Evolutionary conservation across 2,888 invertebrate genomes (phyloP).

Genomic region (Andrena dorsata): DNA sequence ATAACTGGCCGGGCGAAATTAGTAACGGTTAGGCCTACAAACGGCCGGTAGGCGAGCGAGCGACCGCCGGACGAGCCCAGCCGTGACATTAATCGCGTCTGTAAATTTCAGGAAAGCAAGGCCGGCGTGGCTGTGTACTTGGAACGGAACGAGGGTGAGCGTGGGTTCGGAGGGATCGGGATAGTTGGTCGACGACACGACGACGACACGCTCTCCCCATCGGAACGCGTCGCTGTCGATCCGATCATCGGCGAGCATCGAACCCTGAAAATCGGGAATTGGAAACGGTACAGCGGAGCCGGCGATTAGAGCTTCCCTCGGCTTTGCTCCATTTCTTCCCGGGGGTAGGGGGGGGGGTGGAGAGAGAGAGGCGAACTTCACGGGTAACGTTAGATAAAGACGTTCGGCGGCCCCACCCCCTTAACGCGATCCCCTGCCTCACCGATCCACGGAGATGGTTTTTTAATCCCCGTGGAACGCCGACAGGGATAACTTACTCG

Average conservation of each 20-base stretch:
- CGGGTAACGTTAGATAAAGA: conserved; percentile 48
- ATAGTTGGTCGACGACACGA: conserved; percentile 21
- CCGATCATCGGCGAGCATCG: conserved; percentile 59
- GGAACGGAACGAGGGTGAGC: conserved; percentile 61
- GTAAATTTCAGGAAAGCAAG: conserved; percentile 76
- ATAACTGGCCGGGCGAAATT: conserved; percentile 80
- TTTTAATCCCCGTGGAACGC: conserved; percentile 42
- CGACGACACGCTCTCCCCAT: conserved; percentile 14
- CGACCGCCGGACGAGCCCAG: conserved; percentile 69
- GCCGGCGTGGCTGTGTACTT: conserved; percentile 64
- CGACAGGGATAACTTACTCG: conserved; percentile 42
- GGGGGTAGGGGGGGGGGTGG: not conserved
- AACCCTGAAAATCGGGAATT: conserved; percentile 51
- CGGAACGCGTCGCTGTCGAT: conserved; percentile 39
- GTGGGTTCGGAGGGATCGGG: conserved; percentile 18
- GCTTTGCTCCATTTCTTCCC: conserved; percentile 48
- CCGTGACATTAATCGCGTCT: conserved; percentile 78
- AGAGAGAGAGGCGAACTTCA: conserved; percentile 18
- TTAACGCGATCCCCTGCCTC: conserved; percentile 22
- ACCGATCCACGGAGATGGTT: conserved; percentile 46
- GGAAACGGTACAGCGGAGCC: conserved; percentile 34
- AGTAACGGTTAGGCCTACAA: conserved; percentile 80
- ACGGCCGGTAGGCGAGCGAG: conserved; percentile 62
- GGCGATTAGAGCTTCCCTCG: conserved; percentile 37
- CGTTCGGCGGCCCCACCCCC: conserved; percentile 9